Percentiles rank a stretch among this genome's conserved stretches.
phyloP scores from a whole-genome alignment of 2,888 invertebrate species.

The Leucophora obtusa region DNA sequence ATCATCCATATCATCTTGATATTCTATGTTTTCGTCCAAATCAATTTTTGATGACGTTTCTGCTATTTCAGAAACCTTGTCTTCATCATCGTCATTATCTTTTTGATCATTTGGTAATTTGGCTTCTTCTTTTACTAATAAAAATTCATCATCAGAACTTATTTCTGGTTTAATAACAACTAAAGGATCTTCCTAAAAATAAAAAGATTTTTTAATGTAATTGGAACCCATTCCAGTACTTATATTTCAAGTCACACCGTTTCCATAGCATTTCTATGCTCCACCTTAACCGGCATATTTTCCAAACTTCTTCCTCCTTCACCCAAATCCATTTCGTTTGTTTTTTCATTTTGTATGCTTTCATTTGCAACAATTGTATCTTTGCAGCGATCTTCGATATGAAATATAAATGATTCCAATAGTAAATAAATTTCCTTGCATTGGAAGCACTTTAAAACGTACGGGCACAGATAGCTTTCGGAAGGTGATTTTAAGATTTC shows the following conservation, averaged over 20 bases:
- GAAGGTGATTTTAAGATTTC: conserved; percentile 48
- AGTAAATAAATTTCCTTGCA: conserved; percentile 41
- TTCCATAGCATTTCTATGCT: conserved; percentile 14
- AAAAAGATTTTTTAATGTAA: not conserved
- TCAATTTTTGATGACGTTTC: not conserved
- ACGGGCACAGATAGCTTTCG: conserved; percentile 16
- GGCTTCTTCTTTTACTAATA: not conserved
- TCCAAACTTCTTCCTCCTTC: conserved; percentile 32
- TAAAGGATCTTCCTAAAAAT: conserved; percentile 49
- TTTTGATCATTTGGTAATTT: not conserved
- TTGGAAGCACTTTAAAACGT: conserved; percentile 50
- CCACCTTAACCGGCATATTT: conserved; percentile 29
- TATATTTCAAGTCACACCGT: not conserved
- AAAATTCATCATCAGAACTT: not conserved
- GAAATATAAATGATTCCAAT: conserved; percentile 39
- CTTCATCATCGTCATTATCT: not conserved
- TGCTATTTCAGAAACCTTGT: not conserved
- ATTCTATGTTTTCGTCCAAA: not conserved
- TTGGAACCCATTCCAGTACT: not conserved
- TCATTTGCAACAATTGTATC: not conserved
- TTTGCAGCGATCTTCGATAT: conserved; percentile 30
- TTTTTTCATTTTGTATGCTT: not conserved
- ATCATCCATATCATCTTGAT: conserved; percentile 16
- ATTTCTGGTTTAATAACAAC: conserved; percentile 26
- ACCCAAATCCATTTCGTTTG: not conserved